A percentile compares a stretch with the other conserved stretches of the same genome.
Conservation (phyloP, 2,113 vertebrate genomes). For the Saguinus midas region DNA sequence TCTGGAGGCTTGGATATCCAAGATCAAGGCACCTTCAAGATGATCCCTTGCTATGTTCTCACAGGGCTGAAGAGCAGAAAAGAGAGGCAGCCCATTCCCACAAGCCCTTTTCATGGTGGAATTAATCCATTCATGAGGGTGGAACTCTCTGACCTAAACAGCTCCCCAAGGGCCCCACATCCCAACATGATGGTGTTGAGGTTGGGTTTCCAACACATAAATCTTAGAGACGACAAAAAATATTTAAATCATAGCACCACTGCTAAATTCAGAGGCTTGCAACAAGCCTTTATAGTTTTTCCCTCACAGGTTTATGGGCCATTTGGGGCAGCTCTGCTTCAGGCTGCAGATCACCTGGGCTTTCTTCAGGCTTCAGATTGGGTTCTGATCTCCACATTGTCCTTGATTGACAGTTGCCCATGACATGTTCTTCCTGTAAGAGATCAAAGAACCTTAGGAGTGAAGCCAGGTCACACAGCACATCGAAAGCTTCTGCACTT, state of each 20-base stretch:
- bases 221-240: not conserved
- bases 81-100: not conserved
- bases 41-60: not conserved
- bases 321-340: not conserved
- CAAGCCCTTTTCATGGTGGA: not conserved
- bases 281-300: not conserved
- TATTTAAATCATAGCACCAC: not conserved
- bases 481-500: not conserved
- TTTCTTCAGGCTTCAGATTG: not conserved
- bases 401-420: not conserved
- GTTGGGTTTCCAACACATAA: not conserved
- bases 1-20: not conserved
- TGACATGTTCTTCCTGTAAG: not conserved
- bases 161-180: not conserved
- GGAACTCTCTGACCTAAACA: not conserved
- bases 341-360: not conserved
- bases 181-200: not conserved
- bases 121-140: not conserved
- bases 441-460: not conserved
- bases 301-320: not conserved
- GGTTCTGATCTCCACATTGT: not conserved
- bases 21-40: not conserved
- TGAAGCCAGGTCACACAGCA: not conserved
- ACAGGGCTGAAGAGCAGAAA: no score
- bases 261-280: not conserved